Evolutionary conservation across 2,797 vertebrate species (phyloP).

Genomic region (Amniataba percoides): DNA sequence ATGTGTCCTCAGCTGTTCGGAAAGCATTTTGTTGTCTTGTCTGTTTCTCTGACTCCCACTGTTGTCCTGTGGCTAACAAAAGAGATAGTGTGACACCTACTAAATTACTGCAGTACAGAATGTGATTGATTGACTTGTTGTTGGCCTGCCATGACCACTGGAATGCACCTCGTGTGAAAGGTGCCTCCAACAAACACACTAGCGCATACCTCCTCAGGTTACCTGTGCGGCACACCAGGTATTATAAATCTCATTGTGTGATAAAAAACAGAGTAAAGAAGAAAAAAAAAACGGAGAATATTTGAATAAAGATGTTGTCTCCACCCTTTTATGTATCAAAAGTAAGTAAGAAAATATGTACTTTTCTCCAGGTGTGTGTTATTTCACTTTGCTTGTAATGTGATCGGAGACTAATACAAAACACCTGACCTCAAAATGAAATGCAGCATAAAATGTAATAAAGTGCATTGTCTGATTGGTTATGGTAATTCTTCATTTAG

Average conservation of each 20-base stretch:
- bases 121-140: slow-evolving; percentile 82
- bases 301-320: slow-evolving; percentile 54
- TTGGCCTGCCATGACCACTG: slow-evolving; percentile 72
- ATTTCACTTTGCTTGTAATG: slow-evolving; percentile 76
- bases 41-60: slow-evolving; percentile 40
- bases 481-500: slow-evolving; percentile 83
- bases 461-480: slow-evolving; percentile 85
- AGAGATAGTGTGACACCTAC: slow-evolving; percentile 75
- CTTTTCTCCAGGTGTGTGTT: slow-evolving; percentile 79
- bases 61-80: slow-evolving; percentile 71
- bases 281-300: slow-evolving; percentile 25
- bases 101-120: slow-evolving; percentile 65
- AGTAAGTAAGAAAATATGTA: slow-evolving; percentile 59
- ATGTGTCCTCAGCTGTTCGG: slow-evolving; percentile 41
- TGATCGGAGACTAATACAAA: slow-evolving; percentile 81
- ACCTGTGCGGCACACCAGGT: slow-evolving; percentile 67
- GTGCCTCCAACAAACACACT: slow-evolving; percentile 74
- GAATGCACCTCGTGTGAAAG: slow-evolving; percentile 78
- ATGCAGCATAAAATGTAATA: slow-evolving; percentile 80
- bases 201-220: slow-evolving; percentile 76
- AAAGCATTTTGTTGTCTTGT: slow-evolving; percentile 48
- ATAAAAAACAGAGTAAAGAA: slow-evolving; percentile 30
- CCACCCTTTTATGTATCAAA: slow-evolving; percentile 57
- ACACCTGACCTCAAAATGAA: slow-evolving; percentile 77
- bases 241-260: slow-evolving; percentile 67